Evolutionary conservation across 2,888 invertebrate species (phyloP), one percentile per base, ranked within the genome.

Genomic region (Morpho deidamia): DNA sequence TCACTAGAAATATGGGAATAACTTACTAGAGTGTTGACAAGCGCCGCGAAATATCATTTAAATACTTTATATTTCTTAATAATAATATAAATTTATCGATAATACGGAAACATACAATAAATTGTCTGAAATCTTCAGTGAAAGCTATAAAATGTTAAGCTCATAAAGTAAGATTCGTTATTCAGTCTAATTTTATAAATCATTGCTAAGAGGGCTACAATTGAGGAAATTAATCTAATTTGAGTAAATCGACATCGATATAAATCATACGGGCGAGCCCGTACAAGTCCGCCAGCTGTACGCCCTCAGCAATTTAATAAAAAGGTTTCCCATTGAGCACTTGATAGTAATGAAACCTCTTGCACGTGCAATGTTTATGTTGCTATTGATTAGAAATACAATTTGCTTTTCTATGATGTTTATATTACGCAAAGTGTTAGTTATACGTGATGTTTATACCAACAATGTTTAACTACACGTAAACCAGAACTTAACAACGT

Each of bases 251-350:
- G 68, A 65, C 63, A 67, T 55, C 61, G 51, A 68, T 68, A 77
- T 75, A 81, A 81, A 83, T 81, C 78, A 78, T 78, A 74, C 77
- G 78, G 81, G 76, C 71, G 82, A 81, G 78, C 77, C 87, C 86
- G 70, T 86, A 88, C 81, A 86, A 88, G 76, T 75, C 68, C 59
- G 65, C 74, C 85, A 81, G 82, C 82, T 83, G 85, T 62, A 63
- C 66, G 61, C 68, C 67, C 62, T 58, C 53, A 64, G 70, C 81
- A 86, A 87, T 89, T 81, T 83, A 81, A 83, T 89, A 85, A 88
- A 89, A 89, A 87, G 88, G 88, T 86, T 88, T 88, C 85, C 78
- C 74, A 77, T 82, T 66, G 67, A 77, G 57, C 47, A 55, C 51
- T 58, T 54, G 52, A 41, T 41, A 49, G 54, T 61, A 65, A 61